Percentiles rank a stretch among this genome's conserved stretches.
These are phyloP conservation scores for Enteromius anoplus DNA, from an alignment of 2,797 vertebrate genomes.

Conservation along the genomic window DNA sequence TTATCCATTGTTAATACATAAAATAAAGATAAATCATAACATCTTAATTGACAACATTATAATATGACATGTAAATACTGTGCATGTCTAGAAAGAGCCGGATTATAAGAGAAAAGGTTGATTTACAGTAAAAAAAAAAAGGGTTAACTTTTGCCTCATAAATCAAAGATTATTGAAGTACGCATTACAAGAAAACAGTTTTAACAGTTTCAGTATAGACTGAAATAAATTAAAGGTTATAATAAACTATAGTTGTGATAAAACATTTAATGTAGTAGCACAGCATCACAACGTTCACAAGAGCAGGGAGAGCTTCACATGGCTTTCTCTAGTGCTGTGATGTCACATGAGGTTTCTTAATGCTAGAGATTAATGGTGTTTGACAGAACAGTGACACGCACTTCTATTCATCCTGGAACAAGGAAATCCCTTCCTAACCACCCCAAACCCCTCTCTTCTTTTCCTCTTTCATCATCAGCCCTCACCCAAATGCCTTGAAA, in stretches of 20 bases:
- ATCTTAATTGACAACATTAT: not conserved
- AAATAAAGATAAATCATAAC: not conserved
- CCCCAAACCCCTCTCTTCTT: conserved; percentile 5
- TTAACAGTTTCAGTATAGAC: not conserved
- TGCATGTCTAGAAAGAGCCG: not conserved
- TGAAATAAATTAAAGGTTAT: not conserved
- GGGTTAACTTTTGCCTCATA: not conserved
- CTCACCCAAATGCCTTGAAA: conserved; percentile 27
- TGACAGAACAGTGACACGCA: conserved; percentile 67
- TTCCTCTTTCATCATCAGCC: conserved; percentile 43
- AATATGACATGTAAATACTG: not conserved
- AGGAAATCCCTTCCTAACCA: conserved; percentile 41
- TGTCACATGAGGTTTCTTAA: conserved; percentile 37
- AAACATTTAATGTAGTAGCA: not conserved
- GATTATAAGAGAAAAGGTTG: not conserved
- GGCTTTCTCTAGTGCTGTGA: conserved; percentile 3
- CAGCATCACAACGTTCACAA: not conserved
- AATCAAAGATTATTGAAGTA: not conserved
- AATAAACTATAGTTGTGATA: not conserved
- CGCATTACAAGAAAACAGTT: not conserved
- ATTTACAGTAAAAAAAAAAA: not conserved
- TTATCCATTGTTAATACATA: not conserved
- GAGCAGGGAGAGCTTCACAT: not conserved
- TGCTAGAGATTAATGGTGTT: conserved; percentile 58
- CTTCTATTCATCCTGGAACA: conserved; percentile 50